Evolutionary conservation across 2,888 invertebrate genomes (phyloP), one percentile per base, ranked within the genome.

Genomic region (Mythimna ferrago): DNA sequence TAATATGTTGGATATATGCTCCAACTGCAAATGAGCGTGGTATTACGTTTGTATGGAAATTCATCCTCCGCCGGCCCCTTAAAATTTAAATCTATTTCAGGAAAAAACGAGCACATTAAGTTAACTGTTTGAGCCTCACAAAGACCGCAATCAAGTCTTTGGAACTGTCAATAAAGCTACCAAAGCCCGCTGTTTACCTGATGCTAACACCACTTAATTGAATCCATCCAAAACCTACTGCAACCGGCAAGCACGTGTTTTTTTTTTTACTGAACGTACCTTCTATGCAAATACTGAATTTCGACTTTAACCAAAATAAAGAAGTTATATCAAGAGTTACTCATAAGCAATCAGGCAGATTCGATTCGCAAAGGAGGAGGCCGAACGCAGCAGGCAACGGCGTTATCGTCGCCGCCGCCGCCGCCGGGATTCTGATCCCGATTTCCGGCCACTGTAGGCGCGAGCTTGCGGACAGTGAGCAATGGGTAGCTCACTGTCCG

Each of bases 201-300:
- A 68, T 11, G 16, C 56, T 38, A 69, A 62, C 51, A 16, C 32
- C 51, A 63, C 21, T 70, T 53, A 57, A 73, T 71, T 63, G 57
- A 58, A 63, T 73, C 19, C n/a, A 26, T 54, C 56, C 44, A 56
- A 68, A 71, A 67, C 35, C 14, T 44, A 53, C 19, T 53, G 41
- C 21, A 41, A 35, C 58, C 10, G 57, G 38, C 11, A 2, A 7
- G 11, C 14, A 60, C 58, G 7, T 44, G 44, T 14, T 11, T 21
- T 63, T 60, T 63, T 60, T 35, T 60, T 2, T 4, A 11, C 5
- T n/a, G n/a, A n/a, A n/a, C 35, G 6, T 51, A 38, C 26, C 1
- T 10, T 35, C n/a, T n/a, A 19, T n/a, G 60, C 6, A 60, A n/a
- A 7, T 21, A n/a, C 21, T 21, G 38, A 41, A 60, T 9, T 6